Evolutionary conservation across 1,140 invertebrate species (phyloP).

Genomic region (Drosophila aff.): DNA sequence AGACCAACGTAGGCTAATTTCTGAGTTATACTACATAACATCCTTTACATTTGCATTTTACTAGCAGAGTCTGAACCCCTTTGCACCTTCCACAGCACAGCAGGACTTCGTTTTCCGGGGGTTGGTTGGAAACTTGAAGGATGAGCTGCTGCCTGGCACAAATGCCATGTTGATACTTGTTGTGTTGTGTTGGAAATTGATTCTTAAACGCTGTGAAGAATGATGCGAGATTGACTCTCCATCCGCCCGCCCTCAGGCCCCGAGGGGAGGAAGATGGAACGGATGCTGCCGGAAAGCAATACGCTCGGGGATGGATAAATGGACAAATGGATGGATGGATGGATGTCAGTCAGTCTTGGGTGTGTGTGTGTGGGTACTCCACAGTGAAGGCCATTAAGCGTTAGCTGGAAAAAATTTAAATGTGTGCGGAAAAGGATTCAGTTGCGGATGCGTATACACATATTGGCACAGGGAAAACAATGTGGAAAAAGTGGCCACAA

Average conservation of each 20-base stretch:
- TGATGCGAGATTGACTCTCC: slow-evolving; percentile 70
- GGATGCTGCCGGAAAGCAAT: slow-evolving; percentile 47
- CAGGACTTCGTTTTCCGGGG: background rate
- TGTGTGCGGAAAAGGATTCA: slow-evolving; percentile 41
- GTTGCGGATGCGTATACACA: slow-evolving; percentile 8
- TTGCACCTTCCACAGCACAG: background rate
- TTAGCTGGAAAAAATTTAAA: slow-evolving; percentile 60
- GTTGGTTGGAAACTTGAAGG: slow-evolving; percentile 4
- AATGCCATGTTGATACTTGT: slow-evolving; percentile 50
- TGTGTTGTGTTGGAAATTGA: slow-evolving; percentile 74
- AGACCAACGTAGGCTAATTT: too few relatives aligned
- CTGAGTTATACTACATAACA: too few relatives aligned
- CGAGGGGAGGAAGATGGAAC: slow-evolving; percentile 9
- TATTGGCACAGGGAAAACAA: slow-evolving; percentile 43
- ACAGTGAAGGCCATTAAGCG: slow-evolving; percentile 59
- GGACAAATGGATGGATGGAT: background rate
- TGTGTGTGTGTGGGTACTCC: background rate
- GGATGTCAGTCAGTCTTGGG: background rate
- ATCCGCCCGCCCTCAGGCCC: slow-evolving; percentile 8
- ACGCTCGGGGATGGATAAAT: slow-evolving; percentile 20
- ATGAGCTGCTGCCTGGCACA: slow-evolving; percentile 12
- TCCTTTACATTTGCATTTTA: slow-evolving; percentile 43
- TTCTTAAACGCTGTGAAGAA: slow-evolving; percentile 79
- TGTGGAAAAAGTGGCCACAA: slow-evolving; percentile 52
- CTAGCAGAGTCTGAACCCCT: slow-evolving; percentile 11